Conservation (phyloP, 64 coral and sea anemone genomes). For the Exaiptasia diaphana region DNA sequence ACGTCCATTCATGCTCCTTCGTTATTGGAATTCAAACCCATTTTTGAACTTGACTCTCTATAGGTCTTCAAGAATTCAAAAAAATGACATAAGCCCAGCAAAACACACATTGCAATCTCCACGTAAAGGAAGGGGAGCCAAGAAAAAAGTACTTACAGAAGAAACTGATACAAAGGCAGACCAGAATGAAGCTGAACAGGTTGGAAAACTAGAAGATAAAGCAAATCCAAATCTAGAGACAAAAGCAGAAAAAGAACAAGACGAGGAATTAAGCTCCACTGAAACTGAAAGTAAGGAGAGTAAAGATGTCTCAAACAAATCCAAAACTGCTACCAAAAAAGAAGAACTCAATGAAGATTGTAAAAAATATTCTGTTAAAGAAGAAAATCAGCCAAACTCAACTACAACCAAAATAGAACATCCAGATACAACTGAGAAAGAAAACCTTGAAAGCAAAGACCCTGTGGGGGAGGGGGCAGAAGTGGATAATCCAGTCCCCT, state of each 20-base stretch:
- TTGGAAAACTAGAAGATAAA: conserved; percentile 2
- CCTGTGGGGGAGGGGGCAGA: no score
- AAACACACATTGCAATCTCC: neutral
- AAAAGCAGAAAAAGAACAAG: conserved; percentile 26
- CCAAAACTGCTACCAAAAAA: neutral
- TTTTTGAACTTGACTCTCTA: no score
- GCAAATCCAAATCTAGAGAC: neutral
- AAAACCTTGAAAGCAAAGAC: no score
- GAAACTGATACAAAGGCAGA: conserved; percentile 22
- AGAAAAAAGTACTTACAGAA: neutral
- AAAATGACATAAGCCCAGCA: neutral
- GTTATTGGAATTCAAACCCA: no score
- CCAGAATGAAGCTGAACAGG: neutral
- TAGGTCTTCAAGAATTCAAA: neutral
- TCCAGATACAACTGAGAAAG: no score
- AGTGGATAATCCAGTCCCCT: no score
- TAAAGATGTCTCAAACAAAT: neutral
- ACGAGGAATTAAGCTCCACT: conserved; percentile 25
- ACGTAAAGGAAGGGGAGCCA: neutral
- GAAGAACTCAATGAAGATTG: neutral
- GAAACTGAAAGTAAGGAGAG: neutral
- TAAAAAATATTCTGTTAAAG: neutral
- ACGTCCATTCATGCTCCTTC: no score
- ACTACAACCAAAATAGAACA: no score
- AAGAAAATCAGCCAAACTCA: no score